phyloP scores from a whole-genome alignment of 1,140 invertebrate genomes.

The Chironomus tepperi region DNA sequence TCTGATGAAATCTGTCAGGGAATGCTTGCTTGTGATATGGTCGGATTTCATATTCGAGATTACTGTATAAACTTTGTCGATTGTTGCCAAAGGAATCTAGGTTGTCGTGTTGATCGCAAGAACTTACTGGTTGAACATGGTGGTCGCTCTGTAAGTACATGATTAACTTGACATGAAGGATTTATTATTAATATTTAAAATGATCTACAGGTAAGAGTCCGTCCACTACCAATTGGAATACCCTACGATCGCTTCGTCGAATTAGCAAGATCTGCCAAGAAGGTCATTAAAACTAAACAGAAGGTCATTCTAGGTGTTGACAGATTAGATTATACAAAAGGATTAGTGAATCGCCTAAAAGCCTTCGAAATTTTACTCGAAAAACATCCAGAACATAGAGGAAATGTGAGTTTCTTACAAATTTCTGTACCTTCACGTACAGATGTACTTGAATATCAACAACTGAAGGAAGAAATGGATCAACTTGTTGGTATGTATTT shows the following conservation, averaged over 20 bases:
- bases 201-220: constrained; percentile 40
- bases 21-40: constrained; percentile 81
- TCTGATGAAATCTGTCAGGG: constrained; percentile 86
- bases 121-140: constrained; percentile 80
- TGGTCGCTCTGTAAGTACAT: constrained; percentile 61
- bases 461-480: constrained; percentile 84
- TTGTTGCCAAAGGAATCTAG: constrained; percentile 77
- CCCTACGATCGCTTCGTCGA: constrained; percentile 79
- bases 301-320: constrained; percentile 76
- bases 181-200: too few relatives aligned
- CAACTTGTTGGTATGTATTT: constrained; percentile 56
- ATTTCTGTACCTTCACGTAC: constrained; percentile 83
- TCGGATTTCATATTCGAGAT: constrained; percentile 85
- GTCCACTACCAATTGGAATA: constrained; percentile 78
- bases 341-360: constrained; percentile 71
- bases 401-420: constrained; percentile 72
- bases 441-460: constrained; percentile 84
- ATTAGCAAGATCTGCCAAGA: constrained; percentile 66
- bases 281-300: constrained; percentile 60
- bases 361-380: constrained; percentile 77
- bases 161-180: too few relatives aligned
- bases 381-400: constrained; percentile 76
- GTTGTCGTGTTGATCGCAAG: constrained; percentile 79
- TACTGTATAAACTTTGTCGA: constrained; percentile 89
- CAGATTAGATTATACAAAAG: constrained; percentile 86